Percentiles rank a stretch among this genome's conserved stretches.
These are phyloP conservation scores for Bergia sp. DNA, from an alignment of 92 coral and sea anemone species.

Conservation along the genomic window DNA sequence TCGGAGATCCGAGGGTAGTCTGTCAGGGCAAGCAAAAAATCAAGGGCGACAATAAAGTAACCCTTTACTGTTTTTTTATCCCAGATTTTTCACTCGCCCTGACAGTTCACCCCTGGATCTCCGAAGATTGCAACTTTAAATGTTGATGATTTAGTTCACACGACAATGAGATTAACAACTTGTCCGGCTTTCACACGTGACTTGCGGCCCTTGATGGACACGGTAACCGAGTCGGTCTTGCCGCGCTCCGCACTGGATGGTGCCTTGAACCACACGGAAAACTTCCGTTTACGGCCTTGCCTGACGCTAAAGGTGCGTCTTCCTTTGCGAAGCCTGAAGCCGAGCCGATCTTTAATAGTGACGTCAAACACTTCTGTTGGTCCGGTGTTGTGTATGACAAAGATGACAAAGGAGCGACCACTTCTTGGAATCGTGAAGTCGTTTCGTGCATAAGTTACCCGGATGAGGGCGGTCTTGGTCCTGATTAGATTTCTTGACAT, in stretches of 20 bases:
- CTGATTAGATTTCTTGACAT: slow-evolving; percentile 56
- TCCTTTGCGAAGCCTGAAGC: slow-evolving; percentile 54
- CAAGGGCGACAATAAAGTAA: too few relatives aligned
- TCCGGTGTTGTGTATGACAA: slow-evolving; percentile 76
- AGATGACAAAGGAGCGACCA: slow-evolving; percentile 60
- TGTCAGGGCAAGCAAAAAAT: too few relatives aligned
- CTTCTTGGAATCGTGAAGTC: slow-evolving; percentile 73
- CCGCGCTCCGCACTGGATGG: slow-evolving; percentile 58
- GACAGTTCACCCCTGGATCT: too few relatives aligned
- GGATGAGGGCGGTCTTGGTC: slow-evolving; percentile 66
- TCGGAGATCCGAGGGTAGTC: too few relatives aligned
- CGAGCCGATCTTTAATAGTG: slow-evolving; percentile 67
- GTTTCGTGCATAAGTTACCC: slow-evolving; percentile 71
- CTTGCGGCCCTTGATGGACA: slow-evolving; percentile 57
- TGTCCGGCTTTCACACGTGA: slow-evolving; percentile 51
- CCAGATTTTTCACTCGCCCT: too few relatives aligned
- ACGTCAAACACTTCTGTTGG: slow-evolving; percentile 71
- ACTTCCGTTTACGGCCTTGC: slow-evolving; percentile 54
- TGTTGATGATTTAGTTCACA: slow-evolving; percentile 16
- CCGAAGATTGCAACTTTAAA: too few relatives aligned
- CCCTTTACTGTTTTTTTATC: too few relatives aligned
- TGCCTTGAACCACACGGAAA: slow-evolving; percentile 66
- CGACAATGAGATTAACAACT: slow-evolving; percentile 58
- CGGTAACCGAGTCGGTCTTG: slow-evolving; percentile 57
- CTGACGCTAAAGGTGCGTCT: slow-evolving; percentile 47